These are phyloP conservation scores for Nowickia ferox DNA, from an alignment of 2,888 invertebrate species.

Conservation along the genomic window DNA sequence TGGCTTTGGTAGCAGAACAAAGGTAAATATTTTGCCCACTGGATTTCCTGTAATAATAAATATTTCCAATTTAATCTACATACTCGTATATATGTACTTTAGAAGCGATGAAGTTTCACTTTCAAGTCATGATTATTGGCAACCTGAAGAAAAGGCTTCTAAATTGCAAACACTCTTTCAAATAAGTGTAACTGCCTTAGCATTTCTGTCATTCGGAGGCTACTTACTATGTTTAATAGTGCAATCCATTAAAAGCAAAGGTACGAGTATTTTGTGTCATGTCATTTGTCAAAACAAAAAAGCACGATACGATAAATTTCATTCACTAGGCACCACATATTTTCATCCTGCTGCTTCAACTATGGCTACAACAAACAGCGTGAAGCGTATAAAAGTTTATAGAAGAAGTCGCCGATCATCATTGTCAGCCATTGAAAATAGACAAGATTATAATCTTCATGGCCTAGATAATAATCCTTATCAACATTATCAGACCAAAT, in stretches of 20 bases:
- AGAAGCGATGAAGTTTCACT: slow-evolving; percentile 57
- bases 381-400: slow-evolving; percentile 81
- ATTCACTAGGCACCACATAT: slow-evolving; percentile 80
- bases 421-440: slow-evolving; percentile 47
- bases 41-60: neutral
- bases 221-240: slow-evolving; percentile 91
- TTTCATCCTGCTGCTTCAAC: slow-evolving; percentile 80
- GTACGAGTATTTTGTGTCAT: slow-evolving; percentile 75
- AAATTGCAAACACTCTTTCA: slow-evolving; percentile 91
- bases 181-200: slow-evolving; percentile 89
- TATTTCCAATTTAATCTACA: neutral
- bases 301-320: neutral
- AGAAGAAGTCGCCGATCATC: slow-evolving; percentile 76
- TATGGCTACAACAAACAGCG: slow-evolving; percentile 75
- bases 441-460: slow-evolving; percentile 5
- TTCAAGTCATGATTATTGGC: slow-evolving; percentile 79
- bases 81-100: too few species aligned
- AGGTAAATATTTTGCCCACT: slow-evolving; percentile 73
- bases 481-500: slow-evolving; percentile 56
- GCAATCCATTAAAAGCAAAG: slow-evolving; percentile 89
- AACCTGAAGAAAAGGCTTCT: slow-evolving; percentile 84
- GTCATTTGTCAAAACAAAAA: neutral
- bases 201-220: slow-evolving; percentile 93
- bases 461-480: slow-evolving; percentile 51
- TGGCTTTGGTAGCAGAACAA: slow-evolving; percentile 79